These are phyloP conservation scores for Epinotia brunnichana DNA, from an alignment of 2,888 invertebrate species.

Conservation along the genomic window DNA sequence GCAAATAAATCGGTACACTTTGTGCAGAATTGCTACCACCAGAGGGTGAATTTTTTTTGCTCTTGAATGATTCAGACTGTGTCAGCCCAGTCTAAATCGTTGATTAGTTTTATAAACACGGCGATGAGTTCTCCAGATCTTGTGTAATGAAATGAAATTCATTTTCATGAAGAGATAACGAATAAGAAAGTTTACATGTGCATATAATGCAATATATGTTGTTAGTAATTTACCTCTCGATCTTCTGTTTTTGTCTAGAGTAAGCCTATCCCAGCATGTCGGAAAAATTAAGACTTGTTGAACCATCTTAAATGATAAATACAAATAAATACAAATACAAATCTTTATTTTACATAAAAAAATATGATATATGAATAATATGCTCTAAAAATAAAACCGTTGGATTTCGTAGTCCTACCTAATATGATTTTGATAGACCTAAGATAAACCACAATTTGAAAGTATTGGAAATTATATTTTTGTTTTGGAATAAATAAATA, in stretches of 20 bases:
- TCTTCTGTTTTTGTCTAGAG: not conserved
- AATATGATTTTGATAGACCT: conserved; percentile 5
- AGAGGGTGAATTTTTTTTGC: too few relatives aligned
- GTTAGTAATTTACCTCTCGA: not conserved
- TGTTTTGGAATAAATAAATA: conserved; percentile 34
- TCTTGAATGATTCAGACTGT: too few relatives aligned
- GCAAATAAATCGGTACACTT: too few relatives aligned
- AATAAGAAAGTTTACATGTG: not conserved
- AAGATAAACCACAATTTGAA: conserved; percentile 14
- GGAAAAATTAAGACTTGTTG: not conserved
- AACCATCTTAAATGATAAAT: too few relatives aligned
- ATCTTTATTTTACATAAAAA: too few relatives aligned
- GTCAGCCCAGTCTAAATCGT: too few relatives aligned
- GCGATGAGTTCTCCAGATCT: not conserved
- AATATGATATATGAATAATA: too few relatives aligned
- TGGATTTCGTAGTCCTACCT: conserved; percentile 5
- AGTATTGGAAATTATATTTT: conserved; percentile 27
- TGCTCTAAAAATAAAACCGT: not conserved
- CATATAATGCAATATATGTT: not conserved
- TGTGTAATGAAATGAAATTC: not conserved
- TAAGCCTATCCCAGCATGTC: not conserved
- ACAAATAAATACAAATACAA: too few relatives aligned
- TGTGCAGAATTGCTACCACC: too few relatives aligned
- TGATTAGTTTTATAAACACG: conserved; percentile 29
- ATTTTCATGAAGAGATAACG: not conserved